Conservation (phyloP, 2,888 invertebrate genomes). For the Hypomecis punctinalis region DNA sequence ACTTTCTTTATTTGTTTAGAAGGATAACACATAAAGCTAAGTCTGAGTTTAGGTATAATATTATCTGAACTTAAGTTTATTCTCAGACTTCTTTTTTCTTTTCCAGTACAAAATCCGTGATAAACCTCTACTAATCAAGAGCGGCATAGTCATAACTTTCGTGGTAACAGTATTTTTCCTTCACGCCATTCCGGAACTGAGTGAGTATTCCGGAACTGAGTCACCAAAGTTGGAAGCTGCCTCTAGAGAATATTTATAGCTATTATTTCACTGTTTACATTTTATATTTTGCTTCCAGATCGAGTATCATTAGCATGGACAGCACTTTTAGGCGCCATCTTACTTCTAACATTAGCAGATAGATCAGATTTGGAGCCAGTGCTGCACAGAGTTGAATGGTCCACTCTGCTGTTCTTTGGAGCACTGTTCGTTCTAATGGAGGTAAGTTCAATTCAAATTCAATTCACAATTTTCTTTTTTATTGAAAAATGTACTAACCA, state of each 20-base stretch:
- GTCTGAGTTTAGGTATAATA: too few species aligned
- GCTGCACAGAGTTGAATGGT: slow-evolving; percentile 94
- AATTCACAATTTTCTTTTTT: too few species aligned
- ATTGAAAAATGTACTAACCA: too few species aligned
- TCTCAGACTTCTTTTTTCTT: neutral
- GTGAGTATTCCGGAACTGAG: slow-evolving; percentile 78
- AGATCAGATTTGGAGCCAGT: slow-evolving; percentile 91
- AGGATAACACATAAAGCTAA: too few species aligned
- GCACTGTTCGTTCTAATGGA: slow-evolving; percentile 94
- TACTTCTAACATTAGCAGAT: slow-evolving; percentile 89
- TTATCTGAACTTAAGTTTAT: neutral
- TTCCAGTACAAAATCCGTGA: slow-evolving; percentile 89
- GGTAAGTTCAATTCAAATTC: slow-evolving; percentile 73
- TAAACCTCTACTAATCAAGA: slow-evolving; percentile 89
- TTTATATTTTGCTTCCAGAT: slow-evolving; percentile 63
- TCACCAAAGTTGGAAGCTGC: too few species aligned
- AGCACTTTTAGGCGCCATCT: slow-evolving; percentile 90
- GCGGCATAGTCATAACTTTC: slow-evolving; percentile 87
- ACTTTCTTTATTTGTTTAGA: too few species aligned
- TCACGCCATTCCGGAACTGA: slow-evolving; percentile 91
- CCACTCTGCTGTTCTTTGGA: slow-evolving; percentile 93
- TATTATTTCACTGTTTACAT: too few species aligned
- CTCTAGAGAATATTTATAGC: too few species aligned
- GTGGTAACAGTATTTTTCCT: slow-evolving; percentile 93
- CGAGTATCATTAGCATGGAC: slow-evolving; percentile 94